These are phyloP conservation scores for Stichopus chloronotus DNA, from an alignment of 35 echinoderm and acorn worm genomes.

Conservation along the genomic window DNA sequence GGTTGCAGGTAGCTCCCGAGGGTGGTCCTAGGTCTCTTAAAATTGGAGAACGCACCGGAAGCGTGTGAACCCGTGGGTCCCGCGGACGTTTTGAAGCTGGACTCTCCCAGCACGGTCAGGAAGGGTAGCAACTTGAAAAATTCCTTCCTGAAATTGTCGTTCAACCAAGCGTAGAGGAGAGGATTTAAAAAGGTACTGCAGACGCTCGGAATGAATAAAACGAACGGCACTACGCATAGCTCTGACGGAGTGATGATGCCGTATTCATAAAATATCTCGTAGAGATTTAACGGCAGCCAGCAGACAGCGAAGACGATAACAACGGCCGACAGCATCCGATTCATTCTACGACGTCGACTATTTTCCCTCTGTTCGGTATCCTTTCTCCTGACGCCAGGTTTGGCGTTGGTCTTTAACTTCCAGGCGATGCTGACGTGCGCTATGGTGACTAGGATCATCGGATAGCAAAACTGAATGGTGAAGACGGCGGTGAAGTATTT, in stretches of 20 bases:
- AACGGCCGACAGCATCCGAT: slow-evolving; percentile 90
- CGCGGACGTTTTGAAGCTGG: slow-evolving; percentile 18
- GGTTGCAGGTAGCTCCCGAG: slow-evolving; percentile 80
- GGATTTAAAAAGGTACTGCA: slow-evolving; percentile 80
- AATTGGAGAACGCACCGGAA: slow-evolving; percentile 46
- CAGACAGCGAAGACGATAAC: slow-evolving; percentile 87
- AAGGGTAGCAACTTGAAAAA: slow-evolving; percentile 81
- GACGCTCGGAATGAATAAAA: slow-evolving; percentile 43
- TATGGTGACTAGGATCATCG: slow-evolving; percentile 72
- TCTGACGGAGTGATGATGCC: background rate
- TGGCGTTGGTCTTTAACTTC: slow-evolving; percentile 79
- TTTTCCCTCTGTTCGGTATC: slow-evolving; percentile 83
- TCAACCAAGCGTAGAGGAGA: slow-evolving; percentile 87
- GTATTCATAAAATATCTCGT: slow-evolving; percentile 44
- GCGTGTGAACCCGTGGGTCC: slow-evolving; percentile 34
- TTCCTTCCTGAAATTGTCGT: slow-evolving; percentile 95
- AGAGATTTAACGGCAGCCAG: slow-evolving; percentile 85
- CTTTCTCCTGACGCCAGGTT: slow-evolving; percentile 72
- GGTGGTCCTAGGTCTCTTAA: slow-evolving; percentile 55
- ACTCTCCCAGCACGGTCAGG: slow-evolving; percentile 66
- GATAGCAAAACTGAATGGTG: slow-evolving; percentile 82
- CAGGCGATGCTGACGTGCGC: slow-evolving; percentile 80
- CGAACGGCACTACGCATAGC: slow-evolving; percentile 16
- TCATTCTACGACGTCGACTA: slow-evolving; percentile 70
- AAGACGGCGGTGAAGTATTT: slow-evolving; percentile 77